Conservation (phyloP, 2,888 invertebrate species). For the Acrobasis repandana region DNA sequence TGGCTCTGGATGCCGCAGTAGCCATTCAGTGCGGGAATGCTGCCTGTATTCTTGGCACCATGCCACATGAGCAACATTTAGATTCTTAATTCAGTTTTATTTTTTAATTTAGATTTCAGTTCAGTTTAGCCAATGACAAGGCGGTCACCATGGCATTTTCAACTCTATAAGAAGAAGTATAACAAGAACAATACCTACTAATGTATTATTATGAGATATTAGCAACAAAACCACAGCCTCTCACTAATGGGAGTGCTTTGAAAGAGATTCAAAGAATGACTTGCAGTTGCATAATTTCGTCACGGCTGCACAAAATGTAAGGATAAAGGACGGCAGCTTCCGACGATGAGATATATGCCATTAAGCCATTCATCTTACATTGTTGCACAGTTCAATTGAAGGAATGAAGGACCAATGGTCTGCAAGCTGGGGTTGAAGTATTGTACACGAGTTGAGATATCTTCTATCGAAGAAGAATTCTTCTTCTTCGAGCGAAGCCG, state of each 20-base stretch:
- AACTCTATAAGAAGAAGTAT: too few relatives aligned
- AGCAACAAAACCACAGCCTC: neutral
- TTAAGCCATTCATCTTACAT: slow-evolving; percentile 2
- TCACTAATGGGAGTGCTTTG: neutral
- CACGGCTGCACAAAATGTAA: slow-evolving; percentile 14
- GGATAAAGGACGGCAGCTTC: slow-evolving; percentile 2
- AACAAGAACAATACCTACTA: neutral
- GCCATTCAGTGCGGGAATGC: too few relatives aligned
- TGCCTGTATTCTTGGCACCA: too few relatives aligned
- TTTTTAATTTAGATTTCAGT: too few relatives aligned
- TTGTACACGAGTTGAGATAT: neutral
- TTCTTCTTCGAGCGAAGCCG: too few relatives aligned
- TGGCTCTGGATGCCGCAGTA: too few relatives aligned
- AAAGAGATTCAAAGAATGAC: neutral
- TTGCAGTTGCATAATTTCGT: slow-evolving; percentile 12
- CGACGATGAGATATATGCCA: neutral
- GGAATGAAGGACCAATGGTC: neutral
- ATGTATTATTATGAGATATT: neutral
- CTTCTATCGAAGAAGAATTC: neutral
- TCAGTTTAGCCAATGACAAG: too few relatives aligned
- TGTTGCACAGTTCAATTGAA: slow-evolving; percentile 1
- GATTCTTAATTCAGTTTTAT: too few relatives aligned
- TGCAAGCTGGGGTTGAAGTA: neutral
- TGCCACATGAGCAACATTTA: too few relatives aligned
- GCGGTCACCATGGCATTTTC: too few relatives aligned